phyloP scores from a whole-genome alignment of 2,797 vertebrate genomes.

The Hypotaenidia okinawae region DNA sequence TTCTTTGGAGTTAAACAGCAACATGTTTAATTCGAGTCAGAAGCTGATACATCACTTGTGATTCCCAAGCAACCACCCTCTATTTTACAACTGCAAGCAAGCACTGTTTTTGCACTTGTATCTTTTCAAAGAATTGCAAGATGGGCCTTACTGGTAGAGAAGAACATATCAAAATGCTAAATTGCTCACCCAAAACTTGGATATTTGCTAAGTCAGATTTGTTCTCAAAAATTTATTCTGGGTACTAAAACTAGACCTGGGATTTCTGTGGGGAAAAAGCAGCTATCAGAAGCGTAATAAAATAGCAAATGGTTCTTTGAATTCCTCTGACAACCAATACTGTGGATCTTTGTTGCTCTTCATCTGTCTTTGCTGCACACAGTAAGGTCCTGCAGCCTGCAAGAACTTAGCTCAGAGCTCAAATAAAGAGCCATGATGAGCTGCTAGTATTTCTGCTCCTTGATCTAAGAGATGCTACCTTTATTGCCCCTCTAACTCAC shows the following conservation, averaged over 20 bases:
- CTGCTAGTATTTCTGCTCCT: background rate
- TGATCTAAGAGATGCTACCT: background rate
- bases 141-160: background rate
- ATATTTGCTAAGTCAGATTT: background rate
- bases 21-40: background rate
- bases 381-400: background rate
- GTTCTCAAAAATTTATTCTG: background rate
- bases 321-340: background rate
- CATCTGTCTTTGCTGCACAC: background rate
- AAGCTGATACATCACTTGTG: background rate
- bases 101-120: background rate
- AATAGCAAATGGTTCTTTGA: background rate
- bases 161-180: background rate
- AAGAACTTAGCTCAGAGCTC: background rate
- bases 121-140: background rate
- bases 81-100: background rate
- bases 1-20: background rate
- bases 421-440: background rate
- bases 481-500: background rate
- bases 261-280: background rate
- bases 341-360: background rate
- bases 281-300: background rate
- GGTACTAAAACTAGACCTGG: background rate
- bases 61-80: background rate
- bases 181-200: background rate